phyloP scores from a whole-genome alignment of 2,797 vertebrate species.

The Champsocephalus esox region DNA sequence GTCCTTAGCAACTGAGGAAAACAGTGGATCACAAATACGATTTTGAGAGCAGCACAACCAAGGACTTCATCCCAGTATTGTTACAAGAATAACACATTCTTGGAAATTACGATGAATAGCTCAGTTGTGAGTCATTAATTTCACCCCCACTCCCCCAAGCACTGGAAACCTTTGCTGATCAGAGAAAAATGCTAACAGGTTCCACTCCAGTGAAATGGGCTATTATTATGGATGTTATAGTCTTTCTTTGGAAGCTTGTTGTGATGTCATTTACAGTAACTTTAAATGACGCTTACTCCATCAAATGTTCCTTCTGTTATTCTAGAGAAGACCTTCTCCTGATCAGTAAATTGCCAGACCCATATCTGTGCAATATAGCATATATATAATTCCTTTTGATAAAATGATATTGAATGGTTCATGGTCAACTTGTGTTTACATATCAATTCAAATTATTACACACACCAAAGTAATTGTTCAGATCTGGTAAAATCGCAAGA shows the following conservation, averaged over 20 bases:
- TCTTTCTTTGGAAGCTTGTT: slow-evolving; percentile 12
- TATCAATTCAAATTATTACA: background rate
- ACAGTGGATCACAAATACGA: slow-evolving; percentile 69
- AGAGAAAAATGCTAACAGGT: slow-evolving; percentile 47
- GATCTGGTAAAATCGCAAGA: background rate
- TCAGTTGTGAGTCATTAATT: slow-evolving; percentile 69
- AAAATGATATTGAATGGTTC: background rate
- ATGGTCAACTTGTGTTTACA: too few relatives aligned
- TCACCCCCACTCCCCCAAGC: slow-evolving; percentile 24
- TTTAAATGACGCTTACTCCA: background rate
- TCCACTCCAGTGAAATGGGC: slow-evolving; percentile 26
- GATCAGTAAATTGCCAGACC: background rate
- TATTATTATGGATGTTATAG: slow-evolving; percentile 19
- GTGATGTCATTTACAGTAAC: slow-evolving; percentile 46
- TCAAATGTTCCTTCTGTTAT: background rate
- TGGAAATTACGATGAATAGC: slow-evolving; percentile 66
- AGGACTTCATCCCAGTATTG: slow-evolving; percentile 66
- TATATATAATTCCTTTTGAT: background rate
- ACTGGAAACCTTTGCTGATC: slow-evolving; percentile 56
- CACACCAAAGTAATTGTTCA: background rate
- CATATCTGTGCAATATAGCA: background rate
- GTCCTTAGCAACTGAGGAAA: slow-evolving; percentile 76
- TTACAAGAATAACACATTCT: slow-evolving; percentile 77
- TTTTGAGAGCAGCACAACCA: slow-evolving; percentile 53
- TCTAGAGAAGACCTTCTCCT: background rate